These are phyloP conservation scores for Ceratotherium simum DNA, from an alignment of 2,113 vertebrate genomes.

Conservation along the genomic window DNA sequence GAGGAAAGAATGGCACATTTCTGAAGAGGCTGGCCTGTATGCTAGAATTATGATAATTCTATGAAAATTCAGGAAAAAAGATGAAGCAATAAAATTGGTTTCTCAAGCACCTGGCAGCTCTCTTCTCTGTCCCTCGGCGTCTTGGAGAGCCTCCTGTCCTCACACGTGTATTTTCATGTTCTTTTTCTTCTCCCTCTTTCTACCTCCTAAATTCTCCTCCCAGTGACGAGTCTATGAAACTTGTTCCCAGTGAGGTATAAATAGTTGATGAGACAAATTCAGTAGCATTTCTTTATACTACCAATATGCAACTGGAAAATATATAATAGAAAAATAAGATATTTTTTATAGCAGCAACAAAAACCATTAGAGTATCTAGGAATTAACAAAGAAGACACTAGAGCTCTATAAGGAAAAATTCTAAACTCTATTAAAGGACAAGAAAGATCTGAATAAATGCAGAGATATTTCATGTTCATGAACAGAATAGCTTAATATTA, in stretches of 20 bases:
- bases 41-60: neutral
- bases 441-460: conserved; percentile 21
- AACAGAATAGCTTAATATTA: neutral
- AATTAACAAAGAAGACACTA: neutral
- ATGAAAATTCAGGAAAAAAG: neutral
- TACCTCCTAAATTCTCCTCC: neutral
- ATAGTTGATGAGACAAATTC: conserved; percentile 47
- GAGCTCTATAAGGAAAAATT: neutral
- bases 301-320: neutral
- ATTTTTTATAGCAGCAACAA: conserved; percentile 13
- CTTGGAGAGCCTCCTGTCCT: neutral
- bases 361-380: neutral
- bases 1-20: neutral
- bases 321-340: neutral
- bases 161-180: neutral
- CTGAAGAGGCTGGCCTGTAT: neutral
- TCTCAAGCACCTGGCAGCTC: neutral
- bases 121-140: neutral
- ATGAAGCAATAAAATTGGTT: conserved; percentile 2
- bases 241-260: neutral
- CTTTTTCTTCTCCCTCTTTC: neutral
- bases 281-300: neutral
- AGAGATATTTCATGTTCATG: neutral
- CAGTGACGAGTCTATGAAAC: neutral
- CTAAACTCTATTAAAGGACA: neutral